Base-by-base conservation (phyloP, 2,797 vertebrate species). In the Adelosebastes latens region DNA sequence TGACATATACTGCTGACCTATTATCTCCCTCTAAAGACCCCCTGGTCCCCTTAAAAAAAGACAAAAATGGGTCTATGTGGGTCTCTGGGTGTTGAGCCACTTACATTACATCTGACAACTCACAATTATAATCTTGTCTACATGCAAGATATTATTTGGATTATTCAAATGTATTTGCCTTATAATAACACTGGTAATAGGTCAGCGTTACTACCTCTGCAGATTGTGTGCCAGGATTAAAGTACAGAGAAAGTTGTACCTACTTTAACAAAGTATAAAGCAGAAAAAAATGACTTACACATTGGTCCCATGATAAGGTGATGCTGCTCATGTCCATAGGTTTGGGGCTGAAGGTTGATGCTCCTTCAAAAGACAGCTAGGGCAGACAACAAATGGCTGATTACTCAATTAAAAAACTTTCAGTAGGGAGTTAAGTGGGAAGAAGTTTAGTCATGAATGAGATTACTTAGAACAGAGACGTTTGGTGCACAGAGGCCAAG, bases 241-340 rank as follows among this genome's bases (percentile, higher is more conserved):
- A 65, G 14, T 3, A 56, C 2, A 52, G n/a, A 0, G n/a, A 70
- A 52, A 34, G 12, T 27, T 60, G 0, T 24, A 8, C 4, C 5
- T 5, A 46, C 1, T 20, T 20, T 31, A 46, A 58, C 24, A 8
- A 14, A 61, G 42, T 24, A 20, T 20, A 9, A 53, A 46, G 31
- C 5, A 16, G 1, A 32, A 66, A 64, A 27, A 18, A 20, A 4
- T 32, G 52, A 96, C 98, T 97, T 93, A 99, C 98, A 89, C 97
- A 96, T 79, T 99, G 93, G 36, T 99, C 97, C 95, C 98, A 97
- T 77, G 97, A 97, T 62, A 99, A 96, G 0, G 96, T 97, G 66
- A 99, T 96, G 36, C 96, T 97, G 93, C 97, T 99, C 96, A 97
- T 97, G 83, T 99, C 98, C 75, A 97, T 95, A 52, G 97, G 97